Conservation (phyloP, 2,888 invertebrate genomes). For the Apotomis turbidana region DNA sequence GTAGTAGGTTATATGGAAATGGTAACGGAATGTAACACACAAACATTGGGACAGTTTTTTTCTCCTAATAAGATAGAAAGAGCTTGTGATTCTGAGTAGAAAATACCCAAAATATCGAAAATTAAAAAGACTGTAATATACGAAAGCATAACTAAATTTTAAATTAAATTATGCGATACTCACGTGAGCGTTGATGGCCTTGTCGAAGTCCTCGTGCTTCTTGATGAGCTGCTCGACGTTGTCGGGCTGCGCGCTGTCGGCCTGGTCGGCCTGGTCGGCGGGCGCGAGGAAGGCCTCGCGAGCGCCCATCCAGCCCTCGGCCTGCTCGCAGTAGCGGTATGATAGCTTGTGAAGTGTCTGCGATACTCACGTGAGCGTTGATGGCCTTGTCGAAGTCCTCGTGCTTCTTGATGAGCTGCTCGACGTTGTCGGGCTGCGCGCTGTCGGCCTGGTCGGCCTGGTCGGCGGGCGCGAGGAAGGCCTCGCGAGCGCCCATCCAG, state of each 20-base stretch:
- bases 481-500: slow-evolving; percentile 99
- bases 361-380: slow-evolving; percentile 88
- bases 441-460: slow-evolving; percentile 89
- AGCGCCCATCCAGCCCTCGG: slow-evolving; percentile 99
- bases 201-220: slow-evolving; percentile 99
- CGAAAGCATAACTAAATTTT: too few relatives aligned
- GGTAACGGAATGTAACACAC: too few relatives aligned
- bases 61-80: too few relatives aligned
- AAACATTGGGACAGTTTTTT: too few relatives aligned
- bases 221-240: slow-evolving; percentile 90
- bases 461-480: slow-evolving; percentile 94
- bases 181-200: too few relatives aligned
- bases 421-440: slow-evolving; percentile 92
- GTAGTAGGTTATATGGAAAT: too few relatives aligned
- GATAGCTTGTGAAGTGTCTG: slow-evolving; percentile 86
- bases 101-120: too few relatives aligned
- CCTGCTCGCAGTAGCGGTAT: slow-evolving; percentile 99
- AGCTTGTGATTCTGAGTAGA: too few relatives aligned
- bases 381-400: slow-evolving; percentile 99
- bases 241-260: too few relatives aligned
- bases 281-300: slow-evolving; percentile 98
- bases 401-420: slow-evolving; percentile 99
- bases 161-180: too few relatives aligned
- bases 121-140: too few relatives aligned
- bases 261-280: slow-evolving; percentile 82